Conservation (phyloP, 1,140 invertebrate genomes). For the Aleiodes sp. region DNA sequence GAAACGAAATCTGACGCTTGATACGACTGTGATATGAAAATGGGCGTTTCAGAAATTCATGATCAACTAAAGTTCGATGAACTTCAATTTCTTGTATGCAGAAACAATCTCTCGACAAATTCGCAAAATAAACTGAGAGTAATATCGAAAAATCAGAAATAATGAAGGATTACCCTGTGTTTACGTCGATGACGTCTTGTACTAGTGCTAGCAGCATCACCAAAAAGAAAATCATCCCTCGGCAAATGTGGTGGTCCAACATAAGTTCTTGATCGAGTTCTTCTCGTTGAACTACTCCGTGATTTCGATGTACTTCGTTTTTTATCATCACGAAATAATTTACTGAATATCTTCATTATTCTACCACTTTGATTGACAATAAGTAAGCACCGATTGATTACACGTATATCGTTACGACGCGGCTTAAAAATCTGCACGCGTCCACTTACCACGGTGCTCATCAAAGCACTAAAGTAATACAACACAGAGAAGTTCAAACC, state of each 20-base stretch:
- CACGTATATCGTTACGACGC: background rate
- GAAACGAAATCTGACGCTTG: background rate
- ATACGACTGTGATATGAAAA: background rate
- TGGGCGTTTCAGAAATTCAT: no score
- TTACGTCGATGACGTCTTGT: conserved; percentile 45
- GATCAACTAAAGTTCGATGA: no score
- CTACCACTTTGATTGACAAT: background rate
- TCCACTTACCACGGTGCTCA: conserved; percentile 39
- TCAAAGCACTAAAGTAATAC: conserved; percentile 39
- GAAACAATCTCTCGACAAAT: no score
- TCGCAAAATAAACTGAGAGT: no score
- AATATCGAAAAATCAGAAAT: no score
- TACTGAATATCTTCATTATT: conserved; percentile 47
- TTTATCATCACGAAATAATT: conserved; percentile 40
- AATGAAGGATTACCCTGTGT: conserved; percentile 49
- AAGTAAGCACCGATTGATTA: background rate
- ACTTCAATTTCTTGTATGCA: no score
- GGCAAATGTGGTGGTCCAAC: conserved; percentile 40
- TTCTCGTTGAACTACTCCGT: conserved; percentile 34
- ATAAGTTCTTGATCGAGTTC: conserved; percentile 32
- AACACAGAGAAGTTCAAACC: background rate
- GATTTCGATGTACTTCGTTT: conserved; percentile 31
- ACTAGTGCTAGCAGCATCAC: conserved; percentile 29
- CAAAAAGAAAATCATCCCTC: conserved; percentile 49
- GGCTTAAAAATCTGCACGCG: conserved; percentile 22